phyloP scores from a whole-genome alignment of 2,888 invertebrate genomes.

The Hirtodrosophila duncani region DNA sequence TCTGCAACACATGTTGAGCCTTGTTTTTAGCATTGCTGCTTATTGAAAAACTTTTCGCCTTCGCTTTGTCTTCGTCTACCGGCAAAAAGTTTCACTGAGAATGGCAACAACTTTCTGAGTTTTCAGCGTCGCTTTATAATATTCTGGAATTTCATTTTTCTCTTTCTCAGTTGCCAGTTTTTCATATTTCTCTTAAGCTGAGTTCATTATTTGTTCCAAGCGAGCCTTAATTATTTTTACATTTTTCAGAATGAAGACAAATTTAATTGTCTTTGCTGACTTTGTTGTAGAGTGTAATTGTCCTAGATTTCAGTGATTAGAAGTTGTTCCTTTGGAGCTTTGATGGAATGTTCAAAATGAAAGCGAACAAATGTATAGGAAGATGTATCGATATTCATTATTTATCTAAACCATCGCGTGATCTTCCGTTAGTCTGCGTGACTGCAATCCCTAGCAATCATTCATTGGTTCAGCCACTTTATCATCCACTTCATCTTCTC shows the following conservation, averaged over 20 bases:
- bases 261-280: slow-evolving; percentile 21
- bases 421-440: too few species aligned
- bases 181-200: not conserved
- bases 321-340: too few species aligned
- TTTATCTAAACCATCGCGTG: too few species aligned
- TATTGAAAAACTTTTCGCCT: slow-evolving; percentile 44
- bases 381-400: too few species aligned
- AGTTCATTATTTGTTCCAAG: slow-evolving; percentile 27
- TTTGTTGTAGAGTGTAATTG: too few species aligned
- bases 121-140: slow-evolving; percentile 30
- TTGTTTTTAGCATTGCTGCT: slow-evolving; percentile 35
- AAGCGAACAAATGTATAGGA: too few species aligned
- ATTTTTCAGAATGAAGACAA: slow-evolving; percentile 18
- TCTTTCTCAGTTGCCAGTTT: not conserved
- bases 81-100: slow-evolving; percentile 29
- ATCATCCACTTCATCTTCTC: slow-evolving; percentile 9
- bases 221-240: slow-evolving; percentile 29
- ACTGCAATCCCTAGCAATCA: too few species aligned
- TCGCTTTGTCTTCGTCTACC: slow-evolving; percentile 12
- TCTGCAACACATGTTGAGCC: slow-evolving; percentile 11
- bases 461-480: not conserved
- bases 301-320: too few species aligned
- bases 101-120: slow-evolving; percentile 32
- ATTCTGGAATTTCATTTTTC: slow-evolving; percentile 17
- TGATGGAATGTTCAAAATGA: too few species aligned